Percentiles rank a stretch among this genome's conserved stretches.
Evolutionary conservation across 2,888 invertebrate genomes (phyloP).

Genomic region (Pyrocoelia pectoralis): DNA sequence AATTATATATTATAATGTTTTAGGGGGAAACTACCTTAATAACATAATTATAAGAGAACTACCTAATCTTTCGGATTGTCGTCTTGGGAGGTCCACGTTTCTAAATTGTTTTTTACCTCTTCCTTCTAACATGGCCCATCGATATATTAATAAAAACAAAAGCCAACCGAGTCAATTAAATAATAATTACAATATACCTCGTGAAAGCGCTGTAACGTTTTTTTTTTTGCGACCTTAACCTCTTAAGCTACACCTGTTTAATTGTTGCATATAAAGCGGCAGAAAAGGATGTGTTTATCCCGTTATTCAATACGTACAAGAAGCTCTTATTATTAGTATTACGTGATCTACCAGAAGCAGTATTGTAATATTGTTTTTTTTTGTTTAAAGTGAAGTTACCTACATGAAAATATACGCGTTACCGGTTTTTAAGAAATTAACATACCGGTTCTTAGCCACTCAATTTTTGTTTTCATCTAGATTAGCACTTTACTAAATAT

Average conservation of each 20-base stretch:
- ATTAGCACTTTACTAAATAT: slow-evolving; percentile 21
- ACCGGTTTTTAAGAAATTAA: slow-evolving; percentile 14
- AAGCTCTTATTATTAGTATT: slow-evolving; percentile 16
- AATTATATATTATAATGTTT: slow-evolving; percentile 17
- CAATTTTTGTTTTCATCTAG: slow-evolving; percentile 16
- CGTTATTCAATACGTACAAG: slow-evolving; percentile 16
- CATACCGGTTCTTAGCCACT: slow-evolving; percentile 13
- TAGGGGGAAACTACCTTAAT: slow-evolving; percentile 21
- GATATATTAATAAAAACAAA: neutral
- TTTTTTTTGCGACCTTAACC: slow-evolving; percentile 30
- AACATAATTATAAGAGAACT: slow-evolving; percentile 23
- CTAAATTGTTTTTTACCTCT: slow-evolving; percentile 1
- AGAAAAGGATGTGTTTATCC: neutral
- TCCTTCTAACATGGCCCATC: neutral
- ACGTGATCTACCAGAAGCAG: slow-evolving; percentile 17
- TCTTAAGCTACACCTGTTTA: slow-evolving; percentile 31
- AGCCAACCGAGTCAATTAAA: neutral
- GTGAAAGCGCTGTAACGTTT: slow-evolving; percentile 19
- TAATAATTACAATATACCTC: slow-evolving; percentile 8
- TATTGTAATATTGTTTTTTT: slow-evolving; percentile 6
- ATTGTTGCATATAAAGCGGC: slow-evolving; percentile 26
- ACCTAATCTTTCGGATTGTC: slow-evolving; percentile 21
- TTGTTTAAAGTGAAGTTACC: slow-evolving; percentile 13
- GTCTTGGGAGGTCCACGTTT: slow-evolving; percentile 26
- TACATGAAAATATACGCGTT: neutral